Evolutionary conservation across 2,888 invertebrate species (phyloP).

Genomic region (Parnassius glacialis): DNA sequence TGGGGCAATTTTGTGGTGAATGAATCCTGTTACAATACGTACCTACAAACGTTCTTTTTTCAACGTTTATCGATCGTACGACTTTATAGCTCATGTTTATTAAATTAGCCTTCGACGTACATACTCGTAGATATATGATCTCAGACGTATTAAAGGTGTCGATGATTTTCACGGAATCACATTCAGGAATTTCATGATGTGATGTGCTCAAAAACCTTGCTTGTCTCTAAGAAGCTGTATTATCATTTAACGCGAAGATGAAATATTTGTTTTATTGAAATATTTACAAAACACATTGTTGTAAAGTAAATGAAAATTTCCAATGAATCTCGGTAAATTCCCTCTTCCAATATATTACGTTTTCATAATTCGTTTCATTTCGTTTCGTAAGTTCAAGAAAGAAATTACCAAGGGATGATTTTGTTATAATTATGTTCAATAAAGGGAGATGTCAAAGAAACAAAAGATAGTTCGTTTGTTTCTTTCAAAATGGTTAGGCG

Average conservation of each 20-base stretch:
- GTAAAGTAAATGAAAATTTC: background rate
- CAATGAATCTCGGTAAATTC: conserved; percentile 10
- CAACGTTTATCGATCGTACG: conserved; percentile 19
- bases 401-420: no score
- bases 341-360: background rate
- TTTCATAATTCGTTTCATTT: no score
- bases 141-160: background rate
- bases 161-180: conserved; percentile 28
- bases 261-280: conserved; percentile 1
- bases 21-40: background rate
- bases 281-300: conserved; percentile 21
- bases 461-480: background rate
- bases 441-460: no score
- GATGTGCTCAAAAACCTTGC: conserved; percentile 24
- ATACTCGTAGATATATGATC: no score
- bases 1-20: no score
- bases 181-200: conserved; percentile 27
- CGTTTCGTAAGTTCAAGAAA: no score
- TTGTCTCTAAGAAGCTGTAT: conserved; percentile 29
- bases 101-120: conserved; percentile 20
- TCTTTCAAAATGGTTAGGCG: conserved; percentile 34
- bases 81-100: conserved; percentile 19
- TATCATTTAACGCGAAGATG: conserved; percentile 4
- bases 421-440: no score
- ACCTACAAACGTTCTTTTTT: conserved; percentile 13